Percentiles rank a stretch among this genome's conserved stretches.
These are phyloP conservation scores for Aplysina aerophoba DNA, from an alignment of 37 sponge, comb jelly and placozoan genomes.

Conservation along the genomic window DNA sequence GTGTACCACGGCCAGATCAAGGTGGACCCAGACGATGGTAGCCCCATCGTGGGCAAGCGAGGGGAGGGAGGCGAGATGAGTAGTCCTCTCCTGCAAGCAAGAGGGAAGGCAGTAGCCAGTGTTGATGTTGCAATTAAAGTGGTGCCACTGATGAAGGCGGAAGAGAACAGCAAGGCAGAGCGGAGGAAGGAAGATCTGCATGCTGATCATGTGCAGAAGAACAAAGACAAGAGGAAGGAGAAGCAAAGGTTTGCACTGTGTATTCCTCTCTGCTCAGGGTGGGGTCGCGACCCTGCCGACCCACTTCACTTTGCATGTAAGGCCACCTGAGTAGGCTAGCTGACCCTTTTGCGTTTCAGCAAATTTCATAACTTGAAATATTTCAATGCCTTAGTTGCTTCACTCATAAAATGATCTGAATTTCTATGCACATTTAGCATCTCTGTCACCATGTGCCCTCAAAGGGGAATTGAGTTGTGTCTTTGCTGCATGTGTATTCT, in stretches of 20 bases:
- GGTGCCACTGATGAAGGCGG: background rate
- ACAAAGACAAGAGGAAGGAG: constrained; percentile 7
- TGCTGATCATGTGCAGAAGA: background rate
- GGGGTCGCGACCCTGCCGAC: no score
- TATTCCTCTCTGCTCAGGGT: no score
- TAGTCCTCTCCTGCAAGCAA: background rate
- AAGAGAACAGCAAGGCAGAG: background rate
- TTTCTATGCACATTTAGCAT: no score
- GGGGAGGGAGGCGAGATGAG: background rate
- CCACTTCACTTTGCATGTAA: no score
- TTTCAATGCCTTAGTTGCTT: no score
- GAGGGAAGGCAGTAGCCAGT: background rate
- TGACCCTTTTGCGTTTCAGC: no score
- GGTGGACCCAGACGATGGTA: constrained; percentile 26
- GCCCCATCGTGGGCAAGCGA: background rate
- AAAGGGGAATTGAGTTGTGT: no score
- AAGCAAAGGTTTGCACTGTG: constrained; percentile 8
- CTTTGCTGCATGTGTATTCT: no score
- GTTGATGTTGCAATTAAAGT: constrained; percentile 17
- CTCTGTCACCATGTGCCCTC: no score
- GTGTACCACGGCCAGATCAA: constrained; percentile 36
- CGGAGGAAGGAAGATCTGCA: background rate
- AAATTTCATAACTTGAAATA: no score
- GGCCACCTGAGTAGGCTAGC: no score
- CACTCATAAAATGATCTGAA: no score